phyloP scores from a whole-genome alignment of 2,888 invertebrate genomes.

The Drosophila sordidapex region DNA sequence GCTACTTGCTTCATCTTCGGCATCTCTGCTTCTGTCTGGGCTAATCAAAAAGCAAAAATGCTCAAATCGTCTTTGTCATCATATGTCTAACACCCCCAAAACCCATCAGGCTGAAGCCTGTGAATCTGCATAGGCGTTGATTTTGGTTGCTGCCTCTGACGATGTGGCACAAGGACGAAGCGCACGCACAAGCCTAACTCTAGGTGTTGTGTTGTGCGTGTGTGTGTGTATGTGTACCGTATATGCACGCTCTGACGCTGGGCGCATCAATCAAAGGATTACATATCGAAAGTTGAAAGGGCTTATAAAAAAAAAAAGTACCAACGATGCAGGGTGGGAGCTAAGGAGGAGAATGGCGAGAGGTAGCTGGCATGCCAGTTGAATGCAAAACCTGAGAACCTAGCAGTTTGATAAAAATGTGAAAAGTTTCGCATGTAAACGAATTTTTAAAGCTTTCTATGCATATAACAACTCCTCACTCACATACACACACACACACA shows the following conservation, averaged over 20 bases:
- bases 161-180: slow-evolving; percentile 38
- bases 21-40: slow-evolving; percentile 33
- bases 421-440: slow-evolving; percentile 59
- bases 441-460: slow-evolving; percentile 63
- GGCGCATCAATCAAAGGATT: slow-evolving; percentile 79
- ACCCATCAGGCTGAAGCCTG: slow-evolving; percentile 26
- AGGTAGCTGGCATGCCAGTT: slow-evolving; percentile 60
- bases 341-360: neutral
- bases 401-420: slow-evolving; percentile 54
- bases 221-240: slow-evolving; percentile 7
- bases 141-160: slow-evolving; percentile 49
- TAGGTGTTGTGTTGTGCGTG: slow-evolving; percentile 25
- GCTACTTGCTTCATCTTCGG: neutral
- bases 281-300: slow-evolving; percentile 79
- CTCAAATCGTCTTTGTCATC: slow-evolving; percentile 77
- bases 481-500: neutral
- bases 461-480: slow-evolving; percentile 12
- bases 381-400: slow-evolving; percentile 64
- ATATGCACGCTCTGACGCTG: slow-evolving; percentile 52
- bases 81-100: slow-evolving; percentile 66
- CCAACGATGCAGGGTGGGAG: neutral
- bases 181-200: slow-evolving; percentile 25
- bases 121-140: slow-evolving; percentile 78
- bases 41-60: slow-evolving; percentile 79
- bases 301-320: slow-evolving; percentile 60